A percentile compares a stretch with the other conserved stretches of the same genome.
phyloP scores from a whole-genome alignment of 2,888 invertebrate genomes.

The Torymus auratus region DNA sequence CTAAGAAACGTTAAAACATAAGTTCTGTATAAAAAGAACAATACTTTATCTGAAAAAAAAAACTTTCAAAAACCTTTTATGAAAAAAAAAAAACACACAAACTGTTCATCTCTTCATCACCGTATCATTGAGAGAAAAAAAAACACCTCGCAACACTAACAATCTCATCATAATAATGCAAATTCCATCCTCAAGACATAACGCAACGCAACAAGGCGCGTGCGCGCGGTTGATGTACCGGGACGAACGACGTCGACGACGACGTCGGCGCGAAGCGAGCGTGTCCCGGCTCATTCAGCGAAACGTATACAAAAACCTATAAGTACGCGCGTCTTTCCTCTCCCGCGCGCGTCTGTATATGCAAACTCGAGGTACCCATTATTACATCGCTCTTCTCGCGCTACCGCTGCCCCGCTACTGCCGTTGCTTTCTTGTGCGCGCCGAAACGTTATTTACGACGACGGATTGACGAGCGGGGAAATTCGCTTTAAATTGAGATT shows the following conservation, averaged over 20 bases:
- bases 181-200: not conserved
- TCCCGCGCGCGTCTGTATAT: not conserved
- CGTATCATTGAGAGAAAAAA: not conserved
- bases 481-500: no score
- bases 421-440: no score
- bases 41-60: no score
- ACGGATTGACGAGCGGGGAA: no score
- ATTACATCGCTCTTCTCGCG: not conserved
- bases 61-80: no score
- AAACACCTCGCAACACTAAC: not conserved
- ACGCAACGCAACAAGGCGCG: no score
- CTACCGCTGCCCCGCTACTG: no score
- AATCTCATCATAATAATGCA: constrained; percentile 13
- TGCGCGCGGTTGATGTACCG: no score
- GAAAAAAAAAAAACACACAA: no score
- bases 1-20: no score
- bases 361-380: not conserved
- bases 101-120: not conserved
- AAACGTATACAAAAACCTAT: constrained; percentile 3
- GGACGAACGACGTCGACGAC: constrained; percentile 7
- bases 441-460: no score
- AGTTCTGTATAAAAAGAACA: no score
- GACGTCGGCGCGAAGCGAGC: not conserved
- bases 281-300: constrained; percentile 11
- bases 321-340: not conserved